Base-by-base conservation (phyloP, 2,888 invertebrate species). In the Drosophila pegasa region DNA sequence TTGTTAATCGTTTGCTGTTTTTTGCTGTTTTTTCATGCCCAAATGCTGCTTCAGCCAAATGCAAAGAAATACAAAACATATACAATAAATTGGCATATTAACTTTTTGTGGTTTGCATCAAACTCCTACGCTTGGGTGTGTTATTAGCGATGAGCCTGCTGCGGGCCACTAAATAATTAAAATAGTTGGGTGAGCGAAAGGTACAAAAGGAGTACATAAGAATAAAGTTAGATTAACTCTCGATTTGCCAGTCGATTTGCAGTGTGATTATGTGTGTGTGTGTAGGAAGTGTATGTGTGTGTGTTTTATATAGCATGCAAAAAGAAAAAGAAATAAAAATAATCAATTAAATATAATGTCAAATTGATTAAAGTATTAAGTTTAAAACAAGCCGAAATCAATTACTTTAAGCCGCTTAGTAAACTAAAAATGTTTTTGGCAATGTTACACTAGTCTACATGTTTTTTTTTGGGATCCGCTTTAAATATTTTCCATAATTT, bases 51-150 rank as follows among this genome's bases (percentile, higher is more conserved):
- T 84, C 82, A 61, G 71, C 67, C 25, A 55, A 63, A 59, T 62
- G 75, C 61, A 70, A 52, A 51, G 25, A 43, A 9, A 58, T n/a
- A 58, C 35, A 31, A 7, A 45, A 55, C 7, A 31, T 65, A 54
- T 83, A 80, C 64, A 66, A 61, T 47, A 71, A 85, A 86, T 83
- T 82, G 84, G 83, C 68, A 87, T 91, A 91, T 91, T 91, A 91
- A 91, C 90, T 91, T 91, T 90, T 91, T 66, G 83, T 80, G 81
- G 77, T 75, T 89, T 88, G 87, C 82, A 86, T 89, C 80, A 87
- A 90, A 88, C 75, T 90, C 90, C 91, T 91, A 91, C 82, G 90
- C 82, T 90, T 91, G 81, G 87, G 79, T 83, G 89, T 89, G 81
- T 86, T 91, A 88, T 87, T 90, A 90, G 91, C 90, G 80, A 84